Evolutionary conservation across 2,888 invertebrate genomes (phyloP).

Genomic region (Pseudeuparius sepicola): DNA sequence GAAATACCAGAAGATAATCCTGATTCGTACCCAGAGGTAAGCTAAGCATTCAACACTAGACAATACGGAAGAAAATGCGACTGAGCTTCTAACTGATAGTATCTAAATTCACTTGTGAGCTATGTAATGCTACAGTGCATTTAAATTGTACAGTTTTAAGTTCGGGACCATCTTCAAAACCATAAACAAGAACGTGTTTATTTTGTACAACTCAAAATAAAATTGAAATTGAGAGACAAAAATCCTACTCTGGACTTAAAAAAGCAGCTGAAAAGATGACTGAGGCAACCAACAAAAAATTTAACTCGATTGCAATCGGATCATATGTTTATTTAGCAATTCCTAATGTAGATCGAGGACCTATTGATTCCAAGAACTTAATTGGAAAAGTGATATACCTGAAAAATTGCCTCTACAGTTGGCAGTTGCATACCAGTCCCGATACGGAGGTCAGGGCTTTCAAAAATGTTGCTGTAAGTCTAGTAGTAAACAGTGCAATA

Average conservation of each 20-base stretch:
- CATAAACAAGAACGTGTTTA: slow-evolving; percentile 12
- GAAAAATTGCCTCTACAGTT: slow-evolving; percentile 4
- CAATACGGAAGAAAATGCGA: slow-evolving; percentile 8
- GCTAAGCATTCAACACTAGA: slow-evolving; percentile 8
- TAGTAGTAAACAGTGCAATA: slow-evolving; percentile 11
- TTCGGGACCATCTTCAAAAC: slow-evolving; percentile 15
- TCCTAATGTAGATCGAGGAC: slow-evolving; percentile 14
- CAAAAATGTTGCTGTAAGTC: slow-evolving; percentile 10
- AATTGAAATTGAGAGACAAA: slow-evolving; percentile 12
- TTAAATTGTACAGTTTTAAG: slow-evolving; percentile 18
- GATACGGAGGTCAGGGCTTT: slow-evolving; percentile 11
- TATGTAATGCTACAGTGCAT: slow-evolving; percentile 15
- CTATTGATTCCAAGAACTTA: slow-evolving; percentile 15
- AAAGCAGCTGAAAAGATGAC: slow-evolving; percentile 17
- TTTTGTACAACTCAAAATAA: too few species aligned
- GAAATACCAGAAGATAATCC: slow-evolving; percentile 9
- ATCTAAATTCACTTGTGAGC: slow-evolving; percentile 8
- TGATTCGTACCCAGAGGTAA: slow-evolving; percentile 8
- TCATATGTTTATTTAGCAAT: slow-evolving; percentile 10
- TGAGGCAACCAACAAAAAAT: slow-evolving; percentile 11
- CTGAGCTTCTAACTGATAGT: slow-evolving; percentile 11
- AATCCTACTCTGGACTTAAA: slow-evolving; percentile 16
- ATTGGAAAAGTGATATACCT: slow-evolving; percentile 12
- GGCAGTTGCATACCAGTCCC: slow-evolving; percentile 9
- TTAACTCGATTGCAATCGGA: slow-evolving; percentile 7